A percentile compares a stretch with the other conserved stretches of the same genome.
Evolutionary conservation across 2,888 invertebrate genomes (phyloP).

Genomic region (Nephrotoma flavescens): DNA sequence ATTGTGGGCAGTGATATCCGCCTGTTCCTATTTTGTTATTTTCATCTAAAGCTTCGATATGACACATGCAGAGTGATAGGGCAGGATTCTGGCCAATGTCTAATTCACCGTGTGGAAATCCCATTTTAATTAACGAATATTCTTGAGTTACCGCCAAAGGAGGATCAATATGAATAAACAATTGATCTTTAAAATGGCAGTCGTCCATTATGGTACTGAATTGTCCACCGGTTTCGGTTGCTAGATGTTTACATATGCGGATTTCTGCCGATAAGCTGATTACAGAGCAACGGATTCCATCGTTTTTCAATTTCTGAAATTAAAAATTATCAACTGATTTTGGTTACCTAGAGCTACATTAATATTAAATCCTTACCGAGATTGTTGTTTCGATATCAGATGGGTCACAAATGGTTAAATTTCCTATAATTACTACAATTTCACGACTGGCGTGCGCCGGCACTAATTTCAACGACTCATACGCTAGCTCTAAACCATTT

Average conservation of each 20-base stretch:
- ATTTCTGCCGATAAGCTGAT: slow-evolving; percentile 94
- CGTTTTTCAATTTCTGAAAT: slow-evolving; percentile 51
- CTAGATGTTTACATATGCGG: slow-evolving; percentile 72
- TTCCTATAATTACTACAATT: slow-evolving; percentile 80
- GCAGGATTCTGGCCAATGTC: slow-evolving; percentile 44
- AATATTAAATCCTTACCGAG: slow-evolving; percentile 35
- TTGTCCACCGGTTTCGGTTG: slow-evolving; percentile 72
- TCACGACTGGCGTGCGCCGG: slow-evolving; percentile 94
- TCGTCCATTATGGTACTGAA: slow-evolving; percentile 81
- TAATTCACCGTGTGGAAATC: slow-evolving; percentile 71
- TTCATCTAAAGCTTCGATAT: slow-evolving; percentile 60
- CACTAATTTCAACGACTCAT: slow-evolving; percentile 68
- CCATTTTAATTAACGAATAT: slow-evolving; percentile 86
- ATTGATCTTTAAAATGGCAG: slow-evolving; percentile 51
- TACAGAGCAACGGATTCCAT: slow-evolving; percentile 82
- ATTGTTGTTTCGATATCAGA: slow-evolving; percentile 78
- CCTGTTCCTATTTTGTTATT: slow-evolving; percentile 53
- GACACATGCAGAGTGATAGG: slow-evolving; percentile 87
- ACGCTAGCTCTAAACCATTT: slow-evolving; percentile 82
- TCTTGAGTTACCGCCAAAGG: slow-evolving; percentile 54
- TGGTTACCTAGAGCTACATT: neutral
- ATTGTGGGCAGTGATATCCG: slow-evolving; percentile 87
- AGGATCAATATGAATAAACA: slow-evolving; percentile 50
- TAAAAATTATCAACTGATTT: slow-evolving; percentile 9
- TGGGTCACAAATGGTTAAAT: slow-evolving; percentile 94